Percentiles rank a stretch among this genome's conserved stretches.
Evolutionary conservation across 2,113 vertebrate genomes (phyloP).

Genomic region (Bothrops jararaca): DNA sequence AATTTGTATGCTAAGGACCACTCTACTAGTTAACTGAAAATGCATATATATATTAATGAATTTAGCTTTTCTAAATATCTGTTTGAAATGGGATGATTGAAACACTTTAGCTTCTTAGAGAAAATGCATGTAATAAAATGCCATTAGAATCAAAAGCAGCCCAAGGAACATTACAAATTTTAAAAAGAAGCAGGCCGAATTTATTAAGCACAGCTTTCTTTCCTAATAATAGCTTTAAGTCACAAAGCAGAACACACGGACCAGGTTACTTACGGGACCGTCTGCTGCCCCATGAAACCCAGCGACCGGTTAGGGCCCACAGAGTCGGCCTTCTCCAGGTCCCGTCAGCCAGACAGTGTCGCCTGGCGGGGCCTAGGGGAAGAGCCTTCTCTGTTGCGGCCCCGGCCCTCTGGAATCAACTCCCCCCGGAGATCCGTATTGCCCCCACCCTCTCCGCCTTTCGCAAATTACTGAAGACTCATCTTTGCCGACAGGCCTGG

Average conservation of each 20-base stretch:
- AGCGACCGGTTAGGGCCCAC: too few species aligned
- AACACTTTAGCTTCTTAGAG: not conserved
- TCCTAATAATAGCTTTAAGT: not conserved
- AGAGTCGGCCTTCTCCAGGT: too few species aligned
- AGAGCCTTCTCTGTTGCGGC: too few species aligned
- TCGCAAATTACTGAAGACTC: too few species aligned
- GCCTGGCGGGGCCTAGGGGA: too few species aligned
- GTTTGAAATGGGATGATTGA: slow-evolving; percentile 41
- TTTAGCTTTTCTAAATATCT: slow-evolving; percentile 56
- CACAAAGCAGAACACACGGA: not conserved
- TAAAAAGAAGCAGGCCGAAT: not conserved
- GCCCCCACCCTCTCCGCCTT: too few species aligned
- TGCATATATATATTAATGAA: not conserved
- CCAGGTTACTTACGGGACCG: too few species aligned
- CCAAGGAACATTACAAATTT: not conserved
- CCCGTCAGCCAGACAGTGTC: too few species aligned
- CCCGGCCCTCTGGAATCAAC: too few species aligned
- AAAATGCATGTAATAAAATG: not conserved
- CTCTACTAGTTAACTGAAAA: not conserved
- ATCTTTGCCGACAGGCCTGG: too few species aligned
- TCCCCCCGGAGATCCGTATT: too few species aligned
- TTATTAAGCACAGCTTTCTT: not conserved
- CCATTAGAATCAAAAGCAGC: not conserved
- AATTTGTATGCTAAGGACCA: not conserved
- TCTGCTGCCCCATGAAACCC: too few species aligned